Evolutionary conservation across 1,140 invertebrate genomes (phyloP), one percentile per base, ranked within the genome.

Genomic region (Drosophila tani): DNA sequence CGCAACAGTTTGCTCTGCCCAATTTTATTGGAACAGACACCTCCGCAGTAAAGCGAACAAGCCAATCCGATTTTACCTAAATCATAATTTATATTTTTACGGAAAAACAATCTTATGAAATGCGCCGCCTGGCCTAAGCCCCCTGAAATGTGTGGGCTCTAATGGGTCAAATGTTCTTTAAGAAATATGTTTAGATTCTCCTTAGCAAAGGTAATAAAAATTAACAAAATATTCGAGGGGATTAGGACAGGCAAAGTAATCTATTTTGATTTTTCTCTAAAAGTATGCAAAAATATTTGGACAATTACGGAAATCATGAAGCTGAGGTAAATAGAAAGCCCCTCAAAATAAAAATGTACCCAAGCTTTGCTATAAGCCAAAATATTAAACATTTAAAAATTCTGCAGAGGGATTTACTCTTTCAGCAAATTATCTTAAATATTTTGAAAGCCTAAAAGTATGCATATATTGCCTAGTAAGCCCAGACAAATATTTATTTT

Each of bases 1-100:
- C 80, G 78, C 80, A 81, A 67, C 55, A 76, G 69, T 73, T 74
- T 76, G 49, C 11, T 40, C 47, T 27, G 41, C 3, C 19, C 29
- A n/a, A 49, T 63, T 76, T 80, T 70, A 75, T 75, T 60, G 71
- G 55, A 35, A 57, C 50, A 15, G 43, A 56, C 71, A 62, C 71
- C 71, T 71, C 57, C 57, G 71, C 71, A 71, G 24, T 49, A 32
- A 53, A 70, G 43, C 14, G 35, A 43, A 57, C 43, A 66, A 40
- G 35, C 14, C 14, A 45, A 57, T 64, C 50, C 11, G 27, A 59
- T 45, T 69, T 46, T 47, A 67, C 19, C 55, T 74, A 74, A 74
- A 74, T 74, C 70, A 74, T 74, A 70, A 62, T 74, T 62, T 74
- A 69, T 50, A 58, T 58, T 43, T 58, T 67, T 12, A 40, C 14